A percentile compares a stretch with the other conserved stretches of the same genome.
These are phyloP conservation scores for Lathronympha strigana DNA, from an alignment of 2,888 invertebrate genomes.

Conservation along the genomic window DNA sequence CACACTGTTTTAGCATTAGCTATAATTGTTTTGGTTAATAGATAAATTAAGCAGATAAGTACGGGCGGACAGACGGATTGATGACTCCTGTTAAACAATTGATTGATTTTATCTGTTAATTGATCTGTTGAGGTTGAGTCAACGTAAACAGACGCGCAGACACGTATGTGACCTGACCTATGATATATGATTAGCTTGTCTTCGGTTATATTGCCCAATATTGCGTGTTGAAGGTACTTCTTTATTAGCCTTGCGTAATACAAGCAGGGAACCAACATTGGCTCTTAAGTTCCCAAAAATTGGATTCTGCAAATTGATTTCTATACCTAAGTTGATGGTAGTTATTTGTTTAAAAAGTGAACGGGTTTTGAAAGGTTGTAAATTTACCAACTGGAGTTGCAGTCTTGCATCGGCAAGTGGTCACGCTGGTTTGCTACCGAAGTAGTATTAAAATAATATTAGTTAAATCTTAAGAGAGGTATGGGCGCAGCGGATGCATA, in stretches of 20 bases:
- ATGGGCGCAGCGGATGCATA: too few species aligned
- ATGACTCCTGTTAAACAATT: slow-evolving; percentile 39
- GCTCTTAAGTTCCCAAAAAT: too few species aligned
- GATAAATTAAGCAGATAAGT: slow-evolving; percentile 39
- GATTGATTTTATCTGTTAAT: slow-evolving; percentile 39
- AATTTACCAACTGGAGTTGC: too few species aligned
- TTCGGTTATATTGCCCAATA: slow-evolving; percentile 6
- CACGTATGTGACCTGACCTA: slow-evolving; percentile 11
- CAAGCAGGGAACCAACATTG: too few species aligned
- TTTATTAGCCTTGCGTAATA: background rate
- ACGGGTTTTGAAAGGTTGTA: too few species aligned
- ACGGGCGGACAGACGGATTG: slow-evolving; percentile 27
- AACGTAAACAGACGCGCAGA: background rate
- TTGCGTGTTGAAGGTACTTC: background rate
- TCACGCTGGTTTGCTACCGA: too few species aligned
- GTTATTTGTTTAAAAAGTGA: too few species aligned
- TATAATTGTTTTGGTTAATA: slow-evolving; percentile 30
- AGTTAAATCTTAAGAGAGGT: too few species aligned
- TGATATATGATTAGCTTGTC: background rate
- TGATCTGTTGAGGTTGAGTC: slow-evolving; percentile 32
- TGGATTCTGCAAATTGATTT: too few species aligned
- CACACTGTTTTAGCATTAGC: slow-evolving; percentile 15
- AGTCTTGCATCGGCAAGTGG: too few species aligned
- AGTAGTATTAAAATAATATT: too few species aligned
- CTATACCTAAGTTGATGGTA: too few species aligned